These are phyloP conservation scores for Drosophila yooni DNA, from an alignment of 2,888 invertebrate species.

Conservation along the genomic window DNA sequence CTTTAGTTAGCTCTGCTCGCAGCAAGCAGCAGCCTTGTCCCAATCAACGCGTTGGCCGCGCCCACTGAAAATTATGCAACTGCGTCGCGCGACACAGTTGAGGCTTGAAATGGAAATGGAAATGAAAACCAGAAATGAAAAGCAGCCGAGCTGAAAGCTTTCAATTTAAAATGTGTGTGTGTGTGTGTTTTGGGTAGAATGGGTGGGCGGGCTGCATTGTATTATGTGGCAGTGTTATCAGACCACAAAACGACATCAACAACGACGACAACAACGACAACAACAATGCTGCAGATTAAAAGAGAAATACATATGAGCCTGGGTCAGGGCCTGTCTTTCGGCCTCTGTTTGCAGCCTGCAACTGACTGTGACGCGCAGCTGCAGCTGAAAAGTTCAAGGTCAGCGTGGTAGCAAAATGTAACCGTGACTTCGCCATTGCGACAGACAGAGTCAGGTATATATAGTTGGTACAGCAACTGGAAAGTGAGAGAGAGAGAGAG, in stretches of 20 bases:
- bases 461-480: not conserved
- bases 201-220: constrained; percentile 19
- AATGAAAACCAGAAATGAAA: constrained; percentile 77
- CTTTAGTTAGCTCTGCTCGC: constrained; percentile 25
- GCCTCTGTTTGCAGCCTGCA: constrained; percentile 19
- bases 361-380: constrained; percentile 36
- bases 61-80: constrained; percentile 73
- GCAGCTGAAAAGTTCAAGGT: constrained; percentile 72
- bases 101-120: constrained; percentile 66
- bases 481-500: constrained; percentile 21
- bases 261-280: constrained; percentile 32
- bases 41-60: constrained; percentile 68
- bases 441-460: constrained; percentile 35
- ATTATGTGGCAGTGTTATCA: constrained; percentile 62
- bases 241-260: constrained; percentile 37
- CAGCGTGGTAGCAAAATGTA: constrained; percentile 54
- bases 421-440: constrained; percentile 49
- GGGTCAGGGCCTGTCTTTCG: constrained; percentile 59
- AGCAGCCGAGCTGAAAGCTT: constrained; percentile 76
- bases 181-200: constrained; percentile 6
- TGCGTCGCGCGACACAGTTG: constrained; percentile 45
- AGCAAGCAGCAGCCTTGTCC: constrained; percentile 52
- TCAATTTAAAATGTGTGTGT: constrained; percentile 33
- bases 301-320: constrained; percentile 38
- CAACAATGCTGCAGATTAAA: constrained; percentile 57